These are phyloP conservation scores for Pocillopora damicornis DNA, from an alignment of 64 coral and sea anemone genomes.

Conservation along the genomic window DNA sequence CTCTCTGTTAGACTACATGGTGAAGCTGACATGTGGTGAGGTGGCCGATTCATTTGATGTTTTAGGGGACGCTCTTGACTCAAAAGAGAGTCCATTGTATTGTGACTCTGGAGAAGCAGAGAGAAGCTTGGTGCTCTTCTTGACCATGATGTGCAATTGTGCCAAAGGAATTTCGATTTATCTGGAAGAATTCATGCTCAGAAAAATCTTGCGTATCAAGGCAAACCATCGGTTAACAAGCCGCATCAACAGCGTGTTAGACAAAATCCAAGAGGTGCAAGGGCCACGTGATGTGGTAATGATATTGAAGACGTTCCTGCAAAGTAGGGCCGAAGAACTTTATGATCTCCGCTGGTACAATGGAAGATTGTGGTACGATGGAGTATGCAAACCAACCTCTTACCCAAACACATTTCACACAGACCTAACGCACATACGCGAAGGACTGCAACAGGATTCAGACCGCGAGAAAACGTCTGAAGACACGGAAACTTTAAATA, in stretches of 20 bases:
- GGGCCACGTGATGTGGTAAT: conserved; percentile 39
- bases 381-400: background rate
- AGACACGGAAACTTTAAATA: background rate
- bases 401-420: background rate
- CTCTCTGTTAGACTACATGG: conserved; percentile 62
- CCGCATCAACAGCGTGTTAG: conserved; percentile 51
- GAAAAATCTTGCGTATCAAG: background rate
- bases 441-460: background rate
- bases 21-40: conserved; percentile 58
- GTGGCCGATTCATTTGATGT: conserved; percentile 45
- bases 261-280: conserved; percentile 15
- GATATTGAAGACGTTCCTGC: conserved; percentile 30
- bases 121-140: conserved; percentile 62
- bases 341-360: conserved; percentile 60
- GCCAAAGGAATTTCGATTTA: conserved; percentile 43
- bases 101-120: conserved; percentile 51
- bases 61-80: conserved; percentile 52
- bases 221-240: background rate
- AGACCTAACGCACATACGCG: background rate
- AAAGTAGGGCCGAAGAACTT: conserved; percentile 36
- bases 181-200: conserved; percentile 41
- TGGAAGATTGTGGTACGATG: background rate
- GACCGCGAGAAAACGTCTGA: background rate
- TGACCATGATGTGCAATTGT: conserved; percentile 90
- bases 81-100: background rate